Evolutionary conservation across 30 jellyfish, hydroid and myxozoan genomes (phyloP).

Genomic region (Clytia hemisphaerica): DNA sequence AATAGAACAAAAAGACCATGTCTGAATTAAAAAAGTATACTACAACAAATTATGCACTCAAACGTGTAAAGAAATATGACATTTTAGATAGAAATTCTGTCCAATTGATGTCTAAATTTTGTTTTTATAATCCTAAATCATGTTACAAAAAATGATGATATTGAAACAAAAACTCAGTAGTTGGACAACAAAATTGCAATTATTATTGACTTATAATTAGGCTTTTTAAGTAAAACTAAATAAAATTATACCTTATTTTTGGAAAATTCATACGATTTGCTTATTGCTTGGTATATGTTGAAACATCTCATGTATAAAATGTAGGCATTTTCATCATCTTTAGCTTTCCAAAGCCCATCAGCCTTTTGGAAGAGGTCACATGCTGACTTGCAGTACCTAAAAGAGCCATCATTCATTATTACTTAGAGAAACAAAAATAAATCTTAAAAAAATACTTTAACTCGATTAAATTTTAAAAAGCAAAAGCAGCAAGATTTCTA

Average conservation of each 20-base stretch:
- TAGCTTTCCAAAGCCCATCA: slow-evolving; percentile 49
- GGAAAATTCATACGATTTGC: slow-evolving; percentile 53
- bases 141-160: slow-evolving; percentile 5
- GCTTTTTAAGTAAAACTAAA: neutral
- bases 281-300: slow-evolving; percentile 36
- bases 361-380: slow-evolving; percentile 62
- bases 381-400: slow-evolving; percentile 69
- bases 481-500: neutral
- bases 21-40: no score
- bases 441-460: neutral
- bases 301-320: slow-evolving; percentile 72
- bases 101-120: no score
- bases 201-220: neutral
- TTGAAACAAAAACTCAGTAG: neutral
- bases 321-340: slow-evolving; percentile 86
- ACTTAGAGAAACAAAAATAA: neutral
- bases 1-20: no score
- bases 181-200: neutral
- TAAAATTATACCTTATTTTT: slow-evolving; percentile 45
- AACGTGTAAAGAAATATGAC: no score
- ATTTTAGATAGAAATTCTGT: no score
- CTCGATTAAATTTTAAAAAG: neutral
- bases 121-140: no score
- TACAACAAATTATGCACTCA: no score
- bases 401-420: neutral